Evolutionary conservation across 2,113 vertebrate genomes (phyloP).

Genomic region (Campylomormyrus tamandua): DNA sequence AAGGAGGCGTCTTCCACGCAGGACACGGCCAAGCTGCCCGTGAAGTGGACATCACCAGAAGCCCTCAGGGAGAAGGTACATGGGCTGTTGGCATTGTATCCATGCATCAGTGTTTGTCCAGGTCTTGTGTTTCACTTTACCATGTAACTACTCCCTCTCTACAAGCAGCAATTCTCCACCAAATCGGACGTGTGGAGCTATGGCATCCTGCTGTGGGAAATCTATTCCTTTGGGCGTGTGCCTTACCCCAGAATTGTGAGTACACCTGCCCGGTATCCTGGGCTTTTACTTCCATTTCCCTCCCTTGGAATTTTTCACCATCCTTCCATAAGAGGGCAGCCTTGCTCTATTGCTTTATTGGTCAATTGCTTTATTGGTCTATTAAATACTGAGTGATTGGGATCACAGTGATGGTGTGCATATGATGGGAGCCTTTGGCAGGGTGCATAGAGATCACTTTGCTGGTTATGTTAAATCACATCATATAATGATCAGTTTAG

Average conservation of each 20-base stretch:
- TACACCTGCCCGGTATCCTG: constrained; percentile 39
- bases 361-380: too few relatives aligned
- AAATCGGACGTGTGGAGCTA: constrained; percentile 98
- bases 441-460: background rate
- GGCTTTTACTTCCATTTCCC: constrained; percentile 93
- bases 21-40: constrained; percentile 87
- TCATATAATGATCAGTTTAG: background rate
- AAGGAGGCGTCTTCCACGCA: constrained; percentile 88
- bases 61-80: constrained; percentile 87
- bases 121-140: background rate
- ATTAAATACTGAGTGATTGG: background rate
- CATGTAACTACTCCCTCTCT: constrained; percentile 17
- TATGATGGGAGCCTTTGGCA: background rate
- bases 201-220: constrained; percentile 96
- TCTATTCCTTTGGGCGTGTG: constrained; percentile 96
- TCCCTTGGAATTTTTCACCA: constrained; percentile 61
- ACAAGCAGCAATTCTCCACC: constrained; percentile 85
- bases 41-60: constrained; percentile 93
- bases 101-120: background rate
- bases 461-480: background rate
- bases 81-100: background rate
- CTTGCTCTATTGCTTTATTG: constrained; percentile 43
- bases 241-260: constrained; percentile 98
- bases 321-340: constrained; percentile 15
- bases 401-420: background rate